A percentile compares a stretch with the other conserved stretches of the same genome.
Evolutionary conservation across 2,888 invertebrate species (phyloP).

Genomic region (Coenonympha glycerion): DNA sequence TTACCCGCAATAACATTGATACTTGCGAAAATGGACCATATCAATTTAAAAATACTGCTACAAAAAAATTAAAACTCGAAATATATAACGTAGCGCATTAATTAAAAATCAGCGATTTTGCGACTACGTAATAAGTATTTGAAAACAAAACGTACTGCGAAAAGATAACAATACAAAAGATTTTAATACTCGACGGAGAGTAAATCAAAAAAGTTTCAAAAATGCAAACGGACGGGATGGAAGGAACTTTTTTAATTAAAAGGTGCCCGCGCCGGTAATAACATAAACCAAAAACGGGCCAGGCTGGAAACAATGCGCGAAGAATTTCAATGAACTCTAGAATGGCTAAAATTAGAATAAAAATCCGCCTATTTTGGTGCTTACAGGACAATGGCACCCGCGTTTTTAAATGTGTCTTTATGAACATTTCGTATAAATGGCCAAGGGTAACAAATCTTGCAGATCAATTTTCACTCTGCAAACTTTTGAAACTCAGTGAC

Average conservation of each 20-base stretch:
- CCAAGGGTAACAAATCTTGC: background rate
- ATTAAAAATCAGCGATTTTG: background rate
- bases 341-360: constrained; percentile 39
- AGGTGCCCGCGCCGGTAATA: constrained; percentile 37
- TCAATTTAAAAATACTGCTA: background rate
- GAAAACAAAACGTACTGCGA: background rate
- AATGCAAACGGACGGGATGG: constrained; percentile 8
- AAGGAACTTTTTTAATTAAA: constrained; percentile 33
- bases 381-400: background rate
- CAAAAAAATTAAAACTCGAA: too few species aligned
- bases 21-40: too few species aligned
- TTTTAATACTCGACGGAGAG: constrained; percentile 3
- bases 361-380: constrained; percentile 5
- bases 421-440: background rate
- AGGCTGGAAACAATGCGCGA: constrained; percentile 37
- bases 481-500: background rate
- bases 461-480: too few species aligned
- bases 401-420: background rate
- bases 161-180: background rate
- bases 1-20: constrained; percentile 14
- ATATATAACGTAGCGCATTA: too few species aligned
- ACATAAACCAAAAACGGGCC: constrained; percentile 22
- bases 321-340: constrained; percentile 44
- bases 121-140: too few species aligned
- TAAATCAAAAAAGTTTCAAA: constrained; percentile 14